A percentile compares a stretch with the other conserved stretches of the same genome.
phyloP scores from a whole-genome alignment of 2,888 invertebrate genomes.

The Trisateles emortualis region DNA sequence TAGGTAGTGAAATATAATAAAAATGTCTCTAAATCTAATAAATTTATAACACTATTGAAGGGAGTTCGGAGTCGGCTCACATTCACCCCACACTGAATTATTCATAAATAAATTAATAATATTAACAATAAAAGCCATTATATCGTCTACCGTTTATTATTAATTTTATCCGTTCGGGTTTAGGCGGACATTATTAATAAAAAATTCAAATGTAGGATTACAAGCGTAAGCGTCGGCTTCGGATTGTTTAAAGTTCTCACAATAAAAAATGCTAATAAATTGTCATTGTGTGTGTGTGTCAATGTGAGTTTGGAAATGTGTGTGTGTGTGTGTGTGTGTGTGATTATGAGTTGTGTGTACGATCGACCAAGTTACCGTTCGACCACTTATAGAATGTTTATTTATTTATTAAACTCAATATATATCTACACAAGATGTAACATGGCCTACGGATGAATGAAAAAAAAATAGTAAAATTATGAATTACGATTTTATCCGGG shows the following conservation, averaged over 20 bases:
- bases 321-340: slow-evolving; percentile 20
- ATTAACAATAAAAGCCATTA: slow-evolving; percentile 71
- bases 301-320: slow-evolving; percentile 2
- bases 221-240: slow-evolving; percentile 73
- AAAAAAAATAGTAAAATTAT: too few species aligned
- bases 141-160: slow-evolving; percentile 61
- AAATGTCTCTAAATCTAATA: slow-evolving; percentile 34
- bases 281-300: slow-evolving; percentile 12
- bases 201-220: slow-evolving; percentile 82
- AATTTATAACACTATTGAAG: slow-evolving; percentile 41
- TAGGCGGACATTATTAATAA: slow-evolving; percentile 77
- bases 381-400: too few species aligned
- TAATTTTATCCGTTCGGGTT: slow-evolving; percentile 60
- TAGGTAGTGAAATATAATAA: slow-evolving; percentile 41
- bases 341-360: neutral
- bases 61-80: slow-evolving; percentile 15
- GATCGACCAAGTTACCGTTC: too few species aligned
- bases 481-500: too few species aligned
- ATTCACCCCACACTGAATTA: slow-evolving; percentile 68
- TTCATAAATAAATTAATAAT: slow-evolving; percentile 82
- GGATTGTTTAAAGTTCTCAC: slow-evolving; percentile 80
- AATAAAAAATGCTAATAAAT: slow-evolving; percentile 60
- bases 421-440: too few species aligned
- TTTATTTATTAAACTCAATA: too few species aligned
- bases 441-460: too few species aligned